phyloP scores from a whole-genome alignment of 2,113 vertebrate species.

The Tetraodon nigroviridis region DNA sequence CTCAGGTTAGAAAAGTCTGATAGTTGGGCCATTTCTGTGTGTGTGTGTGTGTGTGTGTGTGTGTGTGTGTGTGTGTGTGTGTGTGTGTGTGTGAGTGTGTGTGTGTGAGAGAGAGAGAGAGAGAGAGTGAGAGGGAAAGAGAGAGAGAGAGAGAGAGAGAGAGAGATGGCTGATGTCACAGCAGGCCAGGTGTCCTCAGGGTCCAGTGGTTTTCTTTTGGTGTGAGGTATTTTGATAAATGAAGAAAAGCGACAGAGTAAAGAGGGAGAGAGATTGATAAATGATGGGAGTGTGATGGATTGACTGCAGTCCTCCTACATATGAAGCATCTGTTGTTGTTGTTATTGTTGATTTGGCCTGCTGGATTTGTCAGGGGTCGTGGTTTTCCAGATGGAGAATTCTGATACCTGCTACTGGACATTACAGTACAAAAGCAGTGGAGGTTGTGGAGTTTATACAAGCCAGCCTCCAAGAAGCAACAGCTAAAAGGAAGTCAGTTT shows the following conservation, averaged over 20 bases:
- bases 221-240: conserved; percentile 65
- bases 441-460: neutral
- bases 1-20: conserved; percentile 55
- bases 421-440: neutral
- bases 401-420: conserved; percentile 7
- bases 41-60: conserved; percentile 9
- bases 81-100: too few species aligned
- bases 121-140: conserved; percentile 1
- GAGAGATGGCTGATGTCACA: conserved; percentile 34
- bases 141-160: conserved; percentile 23
- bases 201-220: conserved; percentile 63
- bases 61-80: conserved; percentile 13
- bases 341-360: conserved; percentile 1
- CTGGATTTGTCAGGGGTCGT: conserved; percentile 22
- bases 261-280: conserved; percentile 51
- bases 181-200: conserved; percentile 66
- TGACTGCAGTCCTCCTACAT: conserved; percentile 47
- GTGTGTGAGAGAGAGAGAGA: conserved; percentile 11
- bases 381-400: neutral
- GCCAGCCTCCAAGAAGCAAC: neutral
- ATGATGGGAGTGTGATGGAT: conserved; percentile 65
- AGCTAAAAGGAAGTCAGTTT: too few species aligned
- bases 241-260: conserved; percentile 29
- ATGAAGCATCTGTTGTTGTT: conserved; percentile 30
- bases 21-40: conserved; percentile 40